Evolutionary conservation across 2,797 vertebrate species (phyloP).

Genomic region (Hirundo rustica): DNA sequence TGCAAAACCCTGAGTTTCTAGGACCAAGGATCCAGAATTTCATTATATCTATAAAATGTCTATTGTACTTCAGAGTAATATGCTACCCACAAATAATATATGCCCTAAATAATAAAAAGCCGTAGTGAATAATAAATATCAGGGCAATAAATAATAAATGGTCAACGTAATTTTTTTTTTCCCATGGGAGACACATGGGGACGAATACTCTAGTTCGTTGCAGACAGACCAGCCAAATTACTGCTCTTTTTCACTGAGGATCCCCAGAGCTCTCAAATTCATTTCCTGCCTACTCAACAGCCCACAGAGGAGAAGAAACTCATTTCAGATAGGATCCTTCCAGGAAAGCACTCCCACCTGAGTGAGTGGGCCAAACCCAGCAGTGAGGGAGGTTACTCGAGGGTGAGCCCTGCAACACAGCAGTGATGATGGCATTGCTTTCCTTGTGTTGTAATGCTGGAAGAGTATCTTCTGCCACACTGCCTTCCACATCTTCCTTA

Average conservation of each 20-base stretch:
- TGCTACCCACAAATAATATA: neutral
- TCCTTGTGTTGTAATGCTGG: neutral
- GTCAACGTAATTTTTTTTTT: neutral
- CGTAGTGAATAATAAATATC: constrained; percentile 34
- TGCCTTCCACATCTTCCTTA: neutral
- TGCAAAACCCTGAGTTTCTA: neutral
- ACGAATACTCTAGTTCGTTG: neutral
- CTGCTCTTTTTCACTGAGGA: neutral
- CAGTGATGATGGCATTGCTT: neutral
- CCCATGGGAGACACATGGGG: neutral
- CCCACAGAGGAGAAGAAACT: constrained; percentile 27
- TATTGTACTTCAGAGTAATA: neutral
- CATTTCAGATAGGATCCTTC: neutral
- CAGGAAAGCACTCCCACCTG: neutral
- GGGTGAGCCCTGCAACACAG: neutral
- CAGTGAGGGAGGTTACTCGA: neutral
- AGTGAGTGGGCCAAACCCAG: neutral
- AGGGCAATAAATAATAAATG: constrained; percentile 38
- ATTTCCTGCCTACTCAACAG: constrained; percentile 42
- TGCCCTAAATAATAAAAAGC: constrained; percentile 41
- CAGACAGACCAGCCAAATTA: constrained; percentile 19
- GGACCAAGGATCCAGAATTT: neutral
- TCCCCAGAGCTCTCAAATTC: constrained; percentile 24
- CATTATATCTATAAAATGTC: neutral
- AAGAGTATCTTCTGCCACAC: neutral